Base-by-base conservation (phyloP, 2,888 invertebrate species). In the Psococerastis gibbosa region DNA sequence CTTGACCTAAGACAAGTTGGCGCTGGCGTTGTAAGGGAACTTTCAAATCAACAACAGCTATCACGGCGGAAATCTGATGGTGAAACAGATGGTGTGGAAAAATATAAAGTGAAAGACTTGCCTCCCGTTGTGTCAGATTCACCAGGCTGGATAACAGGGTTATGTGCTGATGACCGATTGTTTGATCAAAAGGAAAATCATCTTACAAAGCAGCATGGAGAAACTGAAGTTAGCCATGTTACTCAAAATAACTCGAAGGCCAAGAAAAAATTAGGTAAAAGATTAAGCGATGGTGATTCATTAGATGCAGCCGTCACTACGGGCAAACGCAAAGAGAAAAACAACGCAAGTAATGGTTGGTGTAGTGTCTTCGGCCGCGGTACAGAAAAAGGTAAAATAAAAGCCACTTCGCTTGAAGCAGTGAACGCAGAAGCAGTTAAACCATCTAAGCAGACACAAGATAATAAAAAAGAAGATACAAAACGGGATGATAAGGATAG, bases 1-100 rank as follows among this genome's bases (percentile, higher is more conserved):
- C 62, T 72, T 45, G 75, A 76, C 59, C 64, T 77, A 45, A 63
- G 75, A 42, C 67, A 68, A 48, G 65, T 70, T 45, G 67, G 38
- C 4, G 22, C 38, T 5, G 11, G 38, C 4, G 38, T 38, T 3
- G 3, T 22, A 13, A 38, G 20, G 20, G 38, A 38, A 22, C 20
- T 38, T 3, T 3, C 18, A 11, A 18, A 51, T 58, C 58, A 44
- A 61, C 59, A 53, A 61, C n/a, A n/a, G n/a, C n/a, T n/a, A n/a
- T n/a, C 60, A 49, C 52, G 61, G 46, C 55, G 54, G 45, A 56
- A 57, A 48, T 56, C 64, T 15, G 51, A 51, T 23, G 2, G 43
- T 15, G 35, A 23, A 1, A 43, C 17, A 27, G 50, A 55, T 2
- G 52, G 51, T 15, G 57, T 47, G 48, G n/a, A 43, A 23, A 47